Evolutionary conservation across 2,113 vertebrate species (phyloP), one percentile per base, ranked within the genome.

Genomic region (Sprattus sprattus): DNA sequence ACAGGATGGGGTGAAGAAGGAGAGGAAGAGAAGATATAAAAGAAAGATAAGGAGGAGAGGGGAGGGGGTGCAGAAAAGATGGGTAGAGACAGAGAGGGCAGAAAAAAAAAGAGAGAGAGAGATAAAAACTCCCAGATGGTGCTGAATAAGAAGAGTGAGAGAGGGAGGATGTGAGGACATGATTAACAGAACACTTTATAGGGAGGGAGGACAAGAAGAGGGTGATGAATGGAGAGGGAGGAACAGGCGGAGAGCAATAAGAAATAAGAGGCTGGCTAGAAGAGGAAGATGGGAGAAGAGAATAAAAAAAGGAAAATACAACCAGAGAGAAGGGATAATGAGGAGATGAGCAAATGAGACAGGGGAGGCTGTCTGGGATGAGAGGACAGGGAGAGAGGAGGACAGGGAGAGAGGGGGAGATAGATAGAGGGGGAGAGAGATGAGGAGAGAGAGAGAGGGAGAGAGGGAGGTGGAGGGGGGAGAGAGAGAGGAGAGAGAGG

Each of bases 181-280:
- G 64, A 71, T 71, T 71, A 71, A 71, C 64, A 2, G n/a, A 71
- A 71, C 8, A 32, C 64, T 71, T 71, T 71, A 71, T 71, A 32
- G 64, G n/a, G 64, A 71, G 64, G 64, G 64, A 71, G 64, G 64
- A 71, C 64, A 71, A 71, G 64, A 32, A 71, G 25, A 71, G 64
- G 25, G 64, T 71, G 64, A 71, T 71, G 49, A 52, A 18, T n/a
- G 84, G 28, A 44, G 46, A 52, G 39, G 50, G 75, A 57, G 49
- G 64, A 15, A 25, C 8, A 71, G 25, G 28, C 28, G 64, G 64
- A 71, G 64, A 71, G 64, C n/a, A 71, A 25, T 0, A 28, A 71
- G n/a, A 13, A 71, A 71, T 25, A 71, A 32, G 28, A 32, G 64
- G 64, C 11, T 71, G 64, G 64, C n/a, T 46, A 32, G 81, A 82